Evolutionary conservation across 2,113 vertebrate genomes (phyloP).

Genomic region (Columbina picui): DNA sequence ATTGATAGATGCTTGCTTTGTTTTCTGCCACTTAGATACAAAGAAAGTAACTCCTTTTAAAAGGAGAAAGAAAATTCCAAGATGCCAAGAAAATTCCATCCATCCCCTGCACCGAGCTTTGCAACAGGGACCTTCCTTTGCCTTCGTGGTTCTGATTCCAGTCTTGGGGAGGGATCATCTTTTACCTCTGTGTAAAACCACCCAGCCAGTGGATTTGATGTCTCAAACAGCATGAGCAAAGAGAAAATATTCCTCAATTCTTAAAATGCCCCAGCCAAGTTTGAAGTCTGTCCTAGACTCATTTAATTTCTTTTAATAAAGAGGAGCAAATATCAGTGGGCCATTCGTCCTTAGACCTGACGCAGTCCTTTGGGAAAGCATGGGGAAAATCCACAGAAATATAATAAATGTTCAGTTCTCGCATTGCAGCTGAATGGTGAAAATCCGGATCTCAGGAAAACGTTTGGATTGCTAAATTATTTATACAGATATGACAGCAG

Average conservation of each 20-base stretch:
- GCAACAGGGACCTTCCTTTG: not conserved
- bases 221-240: not conserved
- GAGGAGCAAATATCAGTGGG: not conserved
- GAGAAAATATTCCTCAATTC: not conserved
- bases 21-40: not conserved
- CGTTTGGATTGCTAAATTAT: not conserved
- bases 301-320: not conserved
- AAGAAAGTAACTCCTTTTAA: no score
- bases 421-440: not conserved
- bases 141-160: not conserved
- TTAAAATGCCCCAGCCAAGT: not conserved
- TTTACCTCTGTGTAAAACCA: not conserved
- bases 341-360: not conserved
- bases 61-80: no score
- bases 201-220: not conserved
- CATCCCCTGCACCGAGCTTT: not conserved
- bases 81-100: not conserved
- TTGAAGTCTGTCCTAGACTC: not conserved
- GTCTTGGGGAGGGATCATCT: not conserved
- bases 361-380: not conserved
- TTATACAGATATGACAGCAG: slow-evolving; percentile 2
- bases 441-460: not conserved
- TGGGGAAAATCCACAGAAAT: not conserved
- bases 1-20: not conserved
- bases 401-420: not conserved